These are phyloP conservation scores for Lycia hirtaria DNA, from an alignment of 2,888 invertebrate genomes.

Conservation along the genomic window DNA sequence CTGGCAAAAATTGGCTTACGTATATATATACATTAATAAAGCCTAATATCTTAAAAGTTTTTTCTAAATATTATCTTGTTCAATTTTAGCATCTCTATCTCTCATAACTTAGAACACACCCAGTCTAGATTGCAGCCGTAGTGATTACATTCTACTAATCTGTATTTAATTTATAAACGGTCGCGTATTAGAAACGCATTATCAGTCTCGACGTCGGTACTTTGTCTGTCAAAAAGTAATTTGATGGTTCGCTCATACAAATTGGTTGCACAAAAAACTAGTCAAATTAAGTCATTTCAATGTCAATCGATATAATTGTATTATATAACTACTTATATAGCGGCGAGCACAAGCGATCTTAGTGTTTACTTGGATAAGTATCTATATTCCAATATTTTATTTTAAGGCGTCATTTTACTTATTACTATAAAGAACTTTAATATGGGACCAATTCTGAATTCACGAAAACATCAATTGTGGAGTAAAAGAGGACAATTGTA, in stretches of 20 bases:
- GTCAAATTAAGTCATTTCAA: constrained; percentile 7
- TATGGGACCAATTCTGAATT: no score
- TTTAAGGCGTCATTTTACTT: no score
- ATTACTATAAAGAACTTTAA: no score
- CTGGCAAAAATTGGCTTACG: no score
- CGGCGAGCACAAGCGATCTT: no score
- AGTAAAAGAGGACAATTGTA: no score
- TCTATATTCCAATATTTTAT: no score
- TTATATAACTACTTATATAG: neutral
- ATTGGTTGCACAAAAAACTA: constrained; percentile 5
- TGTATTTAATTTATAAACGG: neutral
- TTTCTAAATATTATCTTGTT: neutral
- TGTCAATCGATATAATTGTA: neutral
- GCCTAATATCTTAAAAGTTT: no score
- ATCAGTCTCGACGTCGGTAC: no score
- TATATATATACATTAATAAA: no score
- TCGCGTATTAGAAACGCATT: neutral
- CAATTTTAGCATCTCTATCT: neutral
- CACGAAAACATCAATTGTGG: no score
- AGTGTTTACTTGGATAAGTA: no score
- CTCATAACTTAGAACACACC: neutral
- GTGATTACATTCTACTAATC: neutral
- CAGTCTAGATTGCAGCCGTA: neutral
- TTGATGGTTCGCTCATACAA: constrained; percentile 4
- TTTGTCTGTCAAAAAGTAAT: constrained; percentile 3